Conservation (phyloP, 2,888 invertebrate species). For the Athalia cordata region DNA sequence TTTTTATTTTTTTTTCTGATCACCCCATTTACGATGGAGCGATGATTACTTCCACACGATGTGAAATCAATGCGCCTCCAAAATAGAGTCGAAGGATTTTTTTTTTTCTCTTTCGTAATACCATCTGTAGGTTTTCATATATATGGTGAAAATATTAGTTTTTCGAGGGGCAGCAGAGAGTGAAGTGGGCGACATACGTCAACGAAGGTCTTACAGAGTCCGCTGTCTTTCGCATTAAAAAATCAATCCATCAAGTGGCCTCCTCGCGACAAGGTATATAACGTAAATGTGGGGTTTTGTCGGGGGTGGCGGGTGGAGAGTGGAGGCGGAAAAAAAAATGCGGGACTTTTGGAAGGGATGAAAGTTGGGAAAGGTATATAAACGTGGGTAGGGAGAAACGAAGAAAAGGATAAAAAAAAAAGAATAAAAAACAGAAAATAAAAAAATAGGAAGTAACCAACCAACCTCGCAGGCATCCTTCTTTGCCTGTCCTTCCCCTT, state of each 20-base stretch:
- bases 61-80: too few relatives aligned
- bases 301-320: conserved; percentile 33
- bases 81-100: too few relatives aligned
- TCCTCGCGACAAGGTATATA: conserved; percentile 52
- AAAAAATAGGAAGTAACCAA: conserved; percentile 51
- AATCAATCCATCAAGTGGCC: conserved; percentile 68
- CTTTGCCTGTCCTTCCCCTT: conserved; percentile 49
- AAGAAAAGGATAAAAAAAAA: conserved; percentile 1
- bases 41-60: too few relatives aligned
- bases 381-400: conserved; percentile 1
- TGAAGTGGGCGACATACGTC: not conserved
- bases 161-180: not conserved
- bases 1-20: too few relatives aligned
- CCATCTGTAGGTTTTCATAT: not conserved
- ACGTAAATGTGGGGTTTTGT: conserved; percentile 29
- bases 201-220: conserved; percentile 27
- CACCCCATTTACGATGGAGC: too few relatives aligned
- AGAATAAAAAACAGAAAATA: conserved; percentile 26
- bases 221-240: conserved; percentile 65
- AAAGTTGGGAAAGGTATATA: not conserved
- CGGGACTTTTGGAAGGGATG: conserved; percentile 53
- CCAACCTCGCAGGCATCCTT: conserved; percentile 49
- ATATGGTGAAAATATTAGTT: conserved; percentile 28
- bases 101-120: too few relatives aligned
- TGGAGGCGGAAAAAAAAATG: conserved; percentile 31